Evolutionary conservation across 2,888 invertebrate species (phyloP).

Genomic region (Gymnocheta viridis): DNA sequence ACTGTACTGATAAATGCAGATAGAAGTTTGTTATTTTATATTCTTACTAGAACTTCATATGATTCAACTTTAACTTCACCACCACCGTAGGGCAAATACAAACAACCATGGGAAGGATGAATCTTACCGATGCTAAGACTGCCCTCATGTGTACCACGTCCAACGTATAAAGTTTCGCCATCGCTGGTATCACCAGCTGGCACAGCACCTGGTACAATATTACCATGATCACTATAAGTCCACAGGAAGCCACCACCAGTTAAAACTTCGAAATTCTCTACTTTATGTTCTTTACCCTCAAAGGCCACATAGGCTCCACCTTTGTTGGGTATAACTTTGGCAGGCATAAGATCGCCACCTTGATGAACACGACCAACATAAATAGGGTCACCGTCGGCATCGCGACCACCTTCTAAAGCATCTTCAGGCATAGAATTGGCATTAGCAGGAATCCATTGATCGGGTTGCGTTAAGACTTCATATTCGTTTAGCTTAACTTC

Average conservation of each 20-base stretch:
- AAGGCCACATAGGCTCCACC: constrained; percentile 83
- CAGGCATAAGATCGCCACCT: constrained; percentile 83
- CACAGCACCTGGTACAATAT: constrained; percentile 73
- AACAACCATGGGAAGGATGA: constrained; percentile 85
- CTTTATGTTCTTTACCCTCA: constrained; percentile 83
- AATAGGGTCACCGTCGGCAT: constrained; percentile 75
- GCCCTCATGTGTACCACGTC: constrained; percentile 83
- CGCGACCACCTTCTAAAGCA: constrained; percentile 75
- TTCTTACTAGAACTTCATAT: constrained; percentile 86
- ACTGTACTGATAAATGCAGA: neutral
- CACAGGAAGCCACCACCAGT: constrained; percentile 77
- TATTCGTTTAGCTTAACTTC: constrained; percentile 82
- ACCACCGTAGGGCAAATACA: constrained; percentile 87
- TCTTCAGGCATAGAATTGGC: constrained; percentile 74
- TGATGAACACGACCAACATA: constrained; percentile 75
- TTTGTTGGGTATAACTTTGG: constrained; percentile 84
- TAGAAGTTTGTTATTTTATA: constrained; percentile 50
- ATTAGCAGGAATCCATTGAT: constrained; percentile 74
- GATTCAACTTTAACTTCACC: constrained; percentile 85
- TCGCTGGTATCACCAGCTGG: constrained; percentile 81
- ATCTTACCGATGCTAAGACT: constrained; percentile 82
- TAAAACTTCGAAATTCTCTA: constrained; percentile 82
- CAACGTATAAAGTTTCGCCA: constrained; percentile 83
- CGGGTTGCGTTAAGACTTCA: constrained; percentile 80
- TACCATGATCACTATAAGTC: constrained; percentile 72